phyloP scores from a whole-genome alignment of 2,888 invertebrate species.

The Margaritifera margaritifera region DNA sequence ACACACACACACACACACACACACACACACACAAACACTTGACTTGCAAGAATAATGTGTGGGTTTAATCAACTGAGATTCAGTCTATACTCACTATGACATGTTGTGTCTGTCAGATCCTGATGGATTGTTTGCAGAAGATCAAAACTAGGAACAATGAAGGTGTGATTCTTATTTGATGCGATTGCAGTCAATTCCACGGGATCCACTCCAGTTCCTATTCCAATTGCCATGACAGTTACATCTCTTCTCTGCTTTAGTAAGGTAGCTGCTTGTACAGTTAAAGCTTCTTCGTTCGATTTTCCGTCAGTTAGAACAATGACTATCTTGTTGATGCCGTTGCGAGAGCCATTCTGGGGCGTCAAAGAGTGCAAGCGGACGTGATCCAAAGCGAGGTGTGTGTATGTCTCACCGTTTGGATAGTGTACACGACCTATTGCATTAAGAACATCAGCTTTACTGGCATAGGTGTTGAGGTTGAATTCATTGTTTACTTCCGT shows the following conservation, averaged over 20 bases:
- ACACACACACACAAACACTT: too few relatives aligned
- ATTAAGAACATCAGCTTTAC: too few relatives aligned
- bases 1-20: too few relatives aligned
- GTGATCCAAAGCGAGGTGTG: conserved; percentile 13
- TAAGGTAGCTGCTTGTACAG: conserved; percentile 2
- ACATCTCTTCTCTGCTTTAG: conserved; percentile 4
- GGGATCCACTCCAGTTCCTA: conserved; percentile 47
- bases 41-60: too few relatives aligned
- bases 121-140: conserved; percentile 43
- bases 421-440: too few relatives aligned
- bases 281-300: conserved; percentile 11
- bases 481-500: conserved; percentile 28
- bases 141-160: conserved; percentile 45
- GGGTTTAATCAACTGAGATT: not conserved
- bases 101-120: conserved; percentile 38
- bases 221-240: conserved; percentile 52
- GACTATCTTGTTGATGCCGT: conserved; percentile 28
- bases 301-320: conserved; percentile 42
- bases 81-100: conserved; percentile 20
- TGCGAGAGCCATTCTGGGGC: conserved; percentile 13
- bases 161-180: conserved; percentile 33
- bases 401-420: conserved; percentile 28
- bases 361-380: not conserved
- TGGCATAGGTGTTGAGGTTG: conserved; percentile 12
- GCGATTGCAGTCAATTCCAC: conserved; percentile 50